Percentiles rank a stretch among this genome's conserved stretches.
These are phyloP conservation scores for Papilio polyxenes DNA, from an alignment of 1,140 invertebrate species.

Conservation along the genomic window DNA sequence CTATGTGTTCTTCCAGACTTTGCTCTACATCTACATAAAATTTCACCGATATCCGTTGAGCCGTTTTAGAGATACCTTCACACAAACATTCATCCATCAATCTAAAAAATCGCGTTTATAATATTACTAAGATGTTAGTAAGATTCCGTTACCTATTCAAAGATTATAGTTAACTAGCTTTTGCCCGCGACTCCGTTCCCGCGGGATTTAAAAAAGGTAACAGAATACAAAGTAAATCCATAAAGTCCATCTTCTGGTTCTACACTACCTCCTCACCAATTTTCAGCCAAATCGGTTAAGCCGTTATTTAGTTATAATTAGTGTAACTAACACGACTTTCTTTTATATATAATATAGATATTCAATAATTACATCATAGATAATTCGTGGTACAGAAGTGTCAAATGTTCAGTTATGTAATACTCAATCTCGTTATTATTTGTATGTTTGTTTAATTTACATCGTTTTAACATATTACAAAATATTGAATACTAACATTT, in stretches of 20 bases:
- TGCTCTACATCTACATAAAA: no score
- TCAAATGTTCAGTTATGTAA: background rate
- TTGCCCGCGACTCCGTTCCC: no score
- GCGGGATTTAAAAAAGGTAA: no score
- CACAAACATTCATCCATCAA: no score
- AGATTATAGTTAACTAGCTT: background rate
- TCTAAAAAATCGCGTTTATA: no score
- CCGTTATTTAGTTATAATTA: slow-evolving; percentile 13
- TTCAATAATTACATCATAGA: background rate
- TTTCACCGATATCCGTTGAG: no score
- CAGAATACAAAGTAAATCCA: no score
- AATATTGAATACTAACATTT: background rate
- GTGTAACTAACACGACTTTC: background rate
- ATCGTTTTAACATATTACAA: background rate
- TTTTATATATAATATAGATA: background rate
- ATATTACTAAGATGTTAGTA: no score
- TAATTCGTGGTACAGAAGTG: background rate
- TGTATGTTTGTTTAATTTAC: background rate
- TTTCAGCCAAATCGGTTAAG: slow-evolving; percentile 22
- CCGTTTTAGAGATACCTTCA: no score
- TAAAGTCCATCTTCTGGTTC: no score
- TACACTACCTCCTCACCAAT: background rate
- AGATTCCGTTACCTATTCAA: background rate
- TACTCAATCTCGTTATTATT: background rate
- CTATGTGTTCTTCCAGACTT: no score